Conservation (phyloP, 2,797 vertebrate species). For the Acridotheres tristis region DNA sequence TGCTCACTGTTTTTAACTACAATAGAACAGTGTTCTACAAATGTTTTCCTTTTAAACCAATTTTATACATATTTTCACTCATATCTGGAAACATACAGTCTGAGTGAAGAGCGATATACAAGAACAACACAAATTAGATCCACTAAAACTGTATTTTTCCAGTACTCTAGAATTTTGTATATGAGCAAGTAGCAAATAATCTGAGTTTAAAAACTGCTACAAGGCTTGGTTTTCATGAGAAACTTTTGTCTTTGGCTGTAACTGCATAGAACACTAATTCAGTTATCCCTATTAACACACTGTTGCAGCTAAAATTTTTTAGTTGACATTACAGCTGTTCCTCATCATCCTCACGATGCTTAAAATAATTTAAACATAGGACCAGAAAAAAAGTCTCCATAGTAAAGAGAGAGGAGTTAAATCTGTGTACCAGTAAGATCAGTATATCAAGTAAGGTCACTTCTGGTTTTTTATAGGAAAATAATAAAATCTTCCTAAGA, state of each 20-base stretch:
- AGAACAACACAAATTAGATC: neutral
- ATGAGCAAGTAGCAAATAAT: neutral
- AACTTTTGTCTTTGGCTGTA: neutral
- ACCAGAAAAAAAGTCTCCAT: neutral
- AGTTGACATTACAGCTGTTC: neutral
- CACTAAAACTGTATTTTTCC: neutral
- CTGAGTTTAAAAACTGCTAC: neutral
- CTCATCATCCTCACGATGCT: neutral
- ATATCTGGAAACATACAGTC: neutral
- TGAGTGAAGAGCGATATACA: neutral
- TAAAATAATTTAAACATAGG: neutral
- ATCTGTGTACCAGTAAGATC: neutral
- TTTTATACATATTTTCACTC: conserved; percentile 9
- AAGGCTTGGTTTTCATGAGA: neutral
- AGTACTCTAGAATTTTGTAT: neutral
- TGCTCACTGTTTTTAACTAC: conserved; percentile 21
- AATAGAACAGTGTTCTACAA: conserved; percentile 16
- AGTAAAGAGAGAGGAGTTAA: neutral
- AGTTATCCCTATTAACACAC: neutral
- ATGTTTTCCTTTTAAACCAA: conserved; percentile 21
- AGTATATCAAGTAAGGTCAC: neutral
- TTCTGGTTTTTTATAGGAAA: neutral
- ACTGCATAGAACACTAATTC: neutral
- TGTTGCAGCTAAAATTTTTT: neutral
- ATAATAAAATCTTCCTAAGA: neutral